Conservation (phyloP, 2,888 invertebrate species). For the Catocala nupta region DNA sequence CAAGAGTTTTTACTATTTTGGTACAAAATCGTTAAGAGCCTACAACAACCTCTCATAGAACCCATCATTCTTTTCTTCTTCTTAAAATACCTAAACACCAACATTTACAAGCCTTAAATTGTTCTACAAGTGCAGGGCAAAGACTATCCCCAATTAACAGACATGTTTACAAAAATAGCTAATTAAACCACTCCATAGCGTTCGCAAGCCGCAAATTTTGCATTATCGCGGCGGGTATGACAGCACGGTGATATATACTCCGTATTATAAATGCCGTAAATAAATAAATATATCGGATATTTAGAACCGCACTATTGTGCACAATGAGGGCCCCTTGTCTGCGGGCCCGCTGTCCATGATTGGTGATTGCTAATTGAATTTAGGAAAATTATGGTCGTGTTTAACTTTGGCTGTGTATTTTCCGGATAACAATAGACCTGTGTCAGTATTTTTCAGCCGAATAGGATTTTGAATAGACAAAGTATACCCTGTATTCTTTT, state of each 20-base stretch:
- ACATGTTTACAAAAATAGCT: not conserved
- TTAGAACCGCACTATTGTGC: slow-evolving; percentile 84
- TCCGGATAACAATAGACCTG: not conserved
- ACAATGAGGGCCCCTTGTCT: slow-evolving; percentile 68
- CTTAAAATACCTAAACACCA: too few relatives aligned
- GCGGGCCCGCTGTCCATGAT: slow-evolving; percentile 56
- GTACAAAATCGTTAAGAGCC: too few relatives aligned
- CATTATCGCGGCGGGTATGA: slow-evolving; percentile 85
- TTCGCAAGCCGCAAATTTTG: slow-evolving; percentile 75
- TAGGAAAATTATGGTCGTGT: slow-evolving; percentile 38
- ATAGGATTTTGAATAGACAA: too few relatives aligned
- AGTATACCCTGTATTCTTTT: too few relatives aligned
- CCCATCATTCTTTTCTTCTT: too few relatives aligned
- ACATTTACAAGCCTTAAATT: too few relatives aligned
- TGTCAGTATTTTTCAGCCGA: too few relatives aligned
- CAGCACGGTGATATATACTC: slow-evolving; percentile 85
- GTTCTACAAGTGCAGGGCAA: too few relatives aligned
- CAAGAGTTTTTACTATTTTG: too few relatives aligned
- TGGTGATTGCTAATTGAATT: slow-evolving; percentile 38
- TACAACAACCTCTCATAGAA: too few relatives aligned
- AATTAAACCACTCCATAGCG: slow-evolving; percentile 58
- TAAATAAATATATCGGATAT: slow-evolving; percentile 84
- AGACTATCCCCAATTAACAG: too few relatives aligned
- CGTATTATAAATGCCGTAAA: slow-evolving; percentile 87
- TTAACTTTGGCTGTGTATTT: slow-evolving; percentile 2